These are phyloP conservation scores for Mormyrus proboscirostris DNA, from an alignment of 2,797 vertebrate species.

Conservation along the genomic window DNA sequence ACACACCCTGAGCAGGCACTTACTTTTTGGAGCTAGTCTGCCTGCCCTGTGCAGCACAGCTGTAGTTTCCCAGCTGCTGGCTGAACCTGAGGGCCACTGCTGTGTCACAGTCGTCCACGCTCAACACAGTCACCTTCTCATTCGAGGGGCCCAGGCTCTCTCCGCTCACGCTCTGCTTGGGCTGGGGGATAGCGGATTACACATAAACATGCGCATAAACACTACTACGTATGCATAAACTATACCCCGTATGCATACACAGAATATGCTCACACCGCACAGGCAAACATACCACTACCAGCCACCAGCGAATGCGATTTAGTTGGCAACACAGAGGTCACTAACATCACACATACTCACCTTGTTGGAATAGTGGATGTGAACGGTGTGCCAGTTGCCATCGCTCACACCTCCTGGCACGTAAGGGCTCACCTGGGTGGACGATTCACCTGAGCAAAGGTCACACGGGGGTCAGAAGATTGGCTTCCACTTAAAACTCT, in stretches of 20 bases:
- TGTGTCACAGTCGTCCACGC: conserved; percentile 85
- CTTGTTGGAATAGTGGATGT: conserved; percentile 96
- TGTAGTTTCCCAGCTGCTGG: conserved; percentile 86
- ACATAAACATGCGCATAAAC: conserved; percentile 50
- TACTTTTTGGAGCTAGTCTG: conserved; percentile 97
- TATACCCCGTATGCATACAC: background rate
- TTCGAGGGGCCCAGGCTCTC: conserved; percentile 89
- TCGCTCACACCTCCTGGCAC: conserved; percentile 88
- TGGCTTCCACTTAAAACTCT: background rate
- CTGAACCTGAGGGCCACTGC: conserved; percentile 86
- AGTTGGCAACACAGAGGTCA: background rate
- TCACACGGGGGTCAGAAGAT: conserved; percentile 1
- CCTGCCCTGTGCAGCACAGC: conserved; percentile 85
- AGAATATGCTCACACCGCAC: background rate
- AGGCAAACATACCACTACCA: background rate
- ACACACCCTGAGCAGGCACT: conserved; percentile 40
- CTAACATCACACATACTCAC: conserved; percentile 49
- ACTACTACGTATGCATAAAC: conserved; percentile 47
- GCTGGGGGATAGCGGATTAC: conserved; percentile 56
- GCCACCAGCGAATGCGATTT: background rate
- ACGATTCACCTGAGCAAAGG: conserved; percentile 75
- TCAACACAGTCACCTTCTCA: conserved; percentile 91
- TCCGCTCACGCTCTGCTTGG: conserved; percentile 76
- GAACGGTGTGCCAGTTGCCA: conserved; percentile 91
- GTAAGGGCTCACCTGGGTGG: conserved; percentile 86